phyloP scores from a whole-genome alignment of 2,797 vertebrate genomes.

The Sebastes hubbsi region DNA sequence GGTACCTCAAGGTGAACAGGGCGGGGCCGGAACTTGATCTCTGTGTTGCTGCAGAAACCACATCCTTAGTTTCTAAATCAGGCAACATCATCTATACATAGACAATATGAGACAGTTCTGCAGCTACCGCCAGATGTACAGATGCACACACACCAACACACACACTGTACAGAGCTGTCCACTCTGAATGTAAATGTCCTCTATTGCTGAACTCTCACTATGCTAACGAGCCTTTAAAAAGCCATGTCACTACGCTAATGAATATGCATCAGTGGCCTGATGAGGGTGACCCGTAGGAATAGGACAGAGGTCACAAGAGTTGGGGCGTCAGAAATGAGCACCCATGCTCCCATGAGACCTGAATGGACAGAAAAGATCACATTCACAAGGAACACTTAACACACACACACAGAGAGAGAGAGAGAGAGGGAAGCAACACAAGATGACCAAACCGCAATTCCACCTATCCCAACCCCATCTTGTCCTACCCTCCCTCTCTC shows the following conservation, averaged over 20 bases:
- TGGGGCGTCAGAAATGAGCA: constrained; percentile 48
- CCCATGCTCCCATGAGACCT: constrained; percentile 62
- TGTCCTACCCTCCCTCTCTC: constrained; percentile 31
- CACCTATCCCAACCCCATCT: constrained; percentile 26
- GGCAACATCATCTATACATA: constrained; percentile 78
- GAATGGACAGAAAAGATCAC: constrained; percentile 59
- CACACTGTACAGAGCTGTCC: constrained; percentile 35
- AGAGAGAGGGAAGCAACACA: constrained; percentile 10
- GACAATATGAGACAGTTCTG: constrained; percentile 67
- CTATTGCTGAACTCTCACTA: constrained; percentile 79
- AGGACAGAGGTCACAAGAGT: constrained; percentile 65
- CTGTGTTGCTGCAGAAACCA: constrained; percentile 77
- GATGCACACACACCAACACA: constrained; percentile 27
- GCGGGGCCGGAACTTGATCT: constrained; percentile 76
- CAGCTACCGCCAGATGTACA: constrained; percentile 60
- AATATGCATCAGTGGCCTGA: constrained; percentile 76
- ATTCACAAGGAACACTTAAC: constrained; percentile 23
- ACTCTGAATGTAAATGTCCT: constrained; percentile 77
- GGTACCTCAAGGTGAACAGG: constrained; percentile 79
- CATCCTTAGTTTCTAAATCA: constrained; percentile 81
- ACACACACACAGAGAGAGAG: constrained; percentile 11
- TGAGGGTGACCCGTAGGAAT: constrained; percentile 71
- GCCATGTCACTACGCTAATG: constrained; percentile 76
- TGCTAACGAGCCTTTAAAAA: constrained; percentile 80
- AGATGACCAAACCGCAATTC: constrained; percentile 21